These are phyloP conservation scores for Acrossocheilus wenchowensis DNA, from an alignment of 2,797 vertebrate genomes.

Conservation along the genomic window DNA sequence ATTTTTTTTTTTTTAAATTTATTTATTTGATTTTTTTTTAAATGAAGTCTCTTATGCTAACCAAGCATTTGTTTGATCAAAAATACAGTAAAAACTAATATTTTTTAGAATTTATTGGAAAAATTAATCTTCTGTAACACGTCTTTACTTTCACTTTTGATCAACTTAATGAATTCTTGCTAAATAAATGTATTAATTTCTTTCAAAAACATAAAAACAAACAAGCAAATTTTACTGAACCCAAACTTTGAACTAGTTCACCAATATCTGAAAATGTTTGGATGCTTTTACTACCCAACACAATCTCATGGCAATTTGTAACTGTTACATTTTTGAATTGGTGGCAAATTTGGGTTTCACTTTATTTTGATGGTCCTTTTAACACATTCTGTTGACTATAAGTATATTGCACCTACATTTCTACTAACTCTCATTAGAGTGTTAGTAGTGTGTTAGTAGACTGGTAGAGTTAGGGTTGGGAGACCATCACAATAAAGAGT, in stretches of 20 bases:
- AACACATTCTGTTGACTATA: no score
- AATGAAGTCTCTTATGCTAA: neutral
- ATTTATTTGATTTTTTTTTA: no score
- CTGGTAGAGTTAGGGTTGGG: no score
- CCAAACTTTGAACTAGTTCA: neutral
- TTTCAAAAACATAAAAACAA: neutral
- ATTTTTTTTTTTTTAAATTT: no score
- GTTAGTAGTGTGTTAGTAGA: no score
- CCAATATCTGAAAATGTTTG: no score
- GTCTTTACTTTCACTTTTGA: neutral
- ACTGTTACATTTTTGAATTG: neutral
- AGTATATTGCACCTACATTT: no score
- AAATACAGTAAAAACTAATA: neutral
- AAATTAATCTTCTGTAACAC: neutral
- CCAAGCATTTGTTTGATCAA: neutral
- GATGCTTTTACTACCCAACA: no score
- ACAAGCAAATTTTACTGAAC: neutral
- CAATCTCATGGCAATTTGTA: neutral
- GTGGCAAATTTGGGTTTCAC: neutral
- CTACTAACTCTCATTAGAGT: no score
- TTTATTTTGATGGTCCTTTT: no score
- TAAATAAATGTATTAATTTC: neutral
- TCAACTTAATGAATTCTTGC: neutral
- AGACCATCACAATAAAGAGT: no score
- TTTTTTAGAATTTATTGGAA: neutral